phyloP scores from a whole-genome alignment of 2,888 invertebrate species.

The Apamea epomidion region DNA sequence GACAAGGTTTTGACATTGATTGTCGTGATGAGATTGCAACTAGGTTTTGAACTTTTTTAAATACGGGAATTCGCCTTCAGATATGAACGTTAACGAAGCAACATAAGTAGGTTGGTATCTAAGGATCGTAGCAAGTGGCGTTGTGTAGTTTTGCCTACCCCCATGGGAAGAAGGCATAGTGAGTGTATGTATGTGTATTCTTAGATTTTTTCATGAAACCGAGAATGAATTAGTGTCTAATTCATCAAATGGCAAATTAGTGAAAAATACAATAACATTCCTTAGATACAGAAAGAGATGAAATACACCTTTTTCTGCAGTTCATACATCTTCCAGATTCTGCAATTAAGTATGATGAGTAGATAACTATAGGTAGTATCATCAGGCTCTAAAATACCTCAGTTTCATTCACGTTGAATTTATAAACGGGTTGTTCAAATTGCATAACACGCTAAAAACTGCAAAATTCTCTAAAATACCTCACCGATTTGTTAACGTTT shows the following conservation, averaged over 20 bases:
- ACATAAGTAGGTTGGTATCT: too few relatives aligned
- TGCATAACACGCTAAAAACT: constrained; percentile 21
- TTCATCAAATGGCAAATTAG: neutral
- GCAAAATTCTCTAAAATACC: constrained; percentile 17
- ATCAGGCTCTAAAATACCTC: neutral
- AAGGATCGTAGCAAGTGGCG: neutral
- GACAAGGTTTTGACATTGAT: too few relatives aligned
- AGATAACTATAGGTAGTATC: too few relatives aligned
- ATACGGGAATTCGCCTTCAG: too few relatives aligned
- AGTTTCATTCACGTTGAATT: neutral
- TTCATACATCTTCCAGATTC: too few relatives aligned
- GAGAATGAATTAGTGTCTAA: neutral
- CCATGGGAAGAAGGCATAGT: neutral
- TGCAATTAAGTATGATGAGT: neutral
- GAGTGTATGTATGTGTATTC: neutral
- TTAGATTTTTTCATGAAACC: neutral
- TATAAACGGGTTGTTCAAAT: constrained; percentile 1
- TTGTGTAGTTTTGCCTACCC: neutral
- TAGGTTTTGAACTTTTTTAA: too few relatives aligned
- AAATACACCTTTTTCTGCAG: neutral
- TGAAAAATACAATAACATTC: neutral
- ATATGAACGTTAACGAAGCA: too few relatives aligned
- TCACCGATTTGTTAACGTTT: constrained; percentile 50
- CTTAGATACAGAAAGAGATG: neutral
- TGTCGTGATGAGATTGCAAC: too few relatives aligned